Base-by-base conservation (phyloP, 2,797 vertebrate genomes). In the Strix occidentalis region DNA sequence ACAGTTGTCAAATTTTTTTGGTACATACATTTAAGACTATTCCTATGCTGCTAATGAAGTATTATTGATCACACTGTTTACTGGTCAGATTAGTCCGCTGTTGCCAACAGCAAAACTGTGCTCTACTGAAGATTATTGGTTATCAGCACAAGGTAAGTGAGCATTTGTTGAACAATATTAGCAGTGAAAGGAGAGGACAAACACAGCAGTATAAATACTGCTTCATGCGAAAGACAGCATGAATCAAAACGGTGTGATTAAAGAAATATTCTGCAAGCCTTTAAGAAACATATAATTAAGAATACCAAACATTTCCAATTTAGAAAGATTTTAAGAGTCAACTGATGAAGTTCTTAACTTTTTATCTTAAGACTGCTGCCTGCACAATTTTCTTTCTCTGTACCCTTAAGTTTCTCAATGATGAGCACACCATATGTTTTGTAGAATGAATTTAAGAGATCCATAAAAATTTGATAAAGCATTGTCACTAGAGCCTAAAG, bases 1-100 rank as follows among this genome's bases (percentile, higher is more conserved):
- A 89, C 9, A 74, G 11, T 74, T 95, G 61, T 60, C 72, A 89
- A 58, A 51, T 70, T 54, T 77, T 79, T 75, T 79, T 63, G 21
- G 39, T 68, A 76, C 56, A 66, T 56, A 29, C 5, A 26, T 63
- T 94, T 85, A 72, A 43, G 79, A 66, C 58, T 84, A 60, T 70
- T 95, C 21, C n/a, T 35, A 53, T 54, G 17, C 51, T 95, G 54
- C 90, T 93, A 93, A 90, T 63, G 81, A 96, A 94, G 33, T 70
- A 80, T 83, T 94, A 89, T 51, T 89, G 74, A 95, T 79, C 35
- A 19, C 50, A 83, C 25, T 75, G 37, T 56, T 89, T 64, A 80
- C 56, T 63, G 87, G 37, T 92, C 63, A 76, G 68, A 75, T 83
- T 68, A 86, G 63, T 58, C 39, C 76, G 50, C 54, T 90, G 57